Percentiles rank a stretch among this genome's conserved stretches.
Conservation (phyloP, 1,140 invertebrate genomes). For the Eupristina koningsbergeri region DNA sequence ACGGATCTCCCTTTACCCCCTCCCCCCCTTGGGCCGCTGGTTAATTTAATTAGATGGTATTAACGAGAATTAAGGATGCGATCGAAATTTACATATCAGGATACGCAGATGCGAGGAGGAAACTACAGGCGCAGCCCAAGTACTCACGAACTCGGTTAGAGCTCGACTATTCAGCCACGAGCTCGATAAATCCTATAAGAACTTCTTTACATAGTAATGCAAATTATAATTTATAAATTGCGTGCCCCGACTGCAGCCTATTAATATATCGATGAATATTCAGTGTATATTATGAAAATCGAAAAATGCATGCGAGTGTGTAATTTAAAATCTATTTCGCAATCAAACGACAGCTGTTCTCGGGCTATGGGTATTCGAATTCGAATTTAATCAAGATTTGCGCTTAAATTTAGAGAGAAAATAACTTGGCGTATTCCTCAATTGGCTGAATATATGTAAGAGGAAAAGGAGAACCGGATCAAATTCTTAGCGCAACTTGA, state of each 20-base stretch:
- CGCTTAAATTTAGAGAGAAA: neutral
- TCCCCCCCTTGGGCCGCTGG: constrained; percentile 15
- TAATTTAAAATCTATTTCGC: neutral
- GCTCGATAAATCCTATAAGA: too few relatives aligned
- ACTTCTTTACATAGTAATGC: neutral
- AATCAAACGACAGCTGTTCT: neutral
- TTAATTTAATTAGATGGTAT: constrained; percentile 48
- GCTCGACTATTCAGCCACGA: neutral
- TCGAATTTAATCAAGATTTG: neutral
- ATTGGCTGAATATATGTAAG: neutral
- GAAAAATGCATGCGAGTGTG: neutral
- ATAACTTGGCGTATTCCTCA: neutral
- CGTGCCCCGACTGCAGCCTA: neutral
- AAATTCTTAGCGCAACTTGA: neutral
- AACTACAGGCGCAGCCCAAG: neutral
- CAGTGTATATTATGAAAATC: neutral
- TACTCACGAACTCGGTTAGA: too few relatives aligned
- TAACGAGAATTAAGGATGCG: constrained; percentile 36
- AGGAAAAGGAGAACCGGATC: neutral
- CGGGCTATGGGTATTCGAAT: neutral
- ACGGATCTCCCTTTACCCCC: neutral
- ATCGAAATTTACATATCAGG: constrained; percentile 35
- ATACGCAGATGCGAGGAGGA: constrained; percentile 22
- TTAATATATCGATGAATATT: neutral
- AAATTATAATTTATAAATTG: neutral